Conservation (phyloP, 2,113 vertebrate species). For the Otocyon megalotis region DNA sequence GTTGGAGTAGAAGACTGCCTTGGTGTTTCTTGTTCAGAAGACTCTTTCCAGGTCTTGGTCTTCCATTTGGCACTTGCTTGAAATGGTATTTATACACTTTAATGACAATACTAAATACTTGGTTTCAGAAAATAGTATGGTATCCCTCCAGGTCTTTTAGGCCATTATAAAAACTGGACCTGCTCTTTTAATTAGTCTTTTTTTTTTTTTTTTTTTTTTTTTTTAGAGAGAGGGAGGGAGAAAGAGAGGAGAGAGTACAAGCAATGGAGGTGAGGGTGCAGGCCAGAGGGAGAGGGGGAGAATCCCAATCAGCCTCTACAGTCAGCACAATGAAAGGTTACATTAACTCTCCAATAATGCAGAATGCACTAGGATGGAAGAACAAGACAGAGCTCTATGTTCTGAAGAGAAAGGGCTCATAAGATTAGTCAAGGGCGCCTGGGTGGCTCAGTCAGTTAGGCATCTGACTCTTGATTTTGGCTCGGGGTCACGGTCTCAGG, state of each 20-base stretch:
- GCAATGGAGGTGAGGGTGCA: background rate
- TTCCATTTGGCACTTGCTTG: slow-evolving; percentile 66
- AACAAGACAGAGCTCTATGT: background rate
- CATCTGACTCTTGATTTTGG: background rate
- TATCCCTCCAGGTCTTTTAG: background rate
- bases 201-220: no score
- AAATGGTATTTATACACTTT: slow-evolving; percentile 79
- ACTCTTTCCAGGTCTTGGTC: slow-evolving; percentile 62
- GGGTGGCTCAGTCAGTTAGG: background rate
- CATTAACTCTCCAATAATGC: background rate
- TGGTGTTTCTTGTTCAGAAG: slow-evolving; percentile 10
- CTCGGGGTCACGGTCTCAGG: background rate
- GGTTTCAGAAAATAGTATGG: slow-evolving; percentile 50
- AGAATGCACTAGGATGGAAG: background rate
- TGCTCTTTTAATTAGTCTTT: background rate
- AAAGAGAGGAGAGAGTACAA: background rate
- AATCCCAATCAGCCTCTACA: background rate
- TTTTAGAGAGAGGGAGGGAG: no score
- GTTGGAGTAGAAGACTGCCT: background rate
- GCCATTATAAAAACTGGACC: background rate
- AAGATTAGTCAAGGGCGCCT: background rate
- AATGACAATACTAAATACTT: slow-evolving; percentile 76
- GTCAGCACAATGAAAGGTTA: background rate
- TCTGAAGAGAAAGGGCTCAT: background rate
- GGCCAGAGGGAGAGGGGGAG: background rate